A percentile compares a stretch with the other conserved stretches of the same genome.
Evolutionary conservation across 2,888 invertebrate species (phyloP).

Genomic region (Rhabditoides inermis): DNA sequence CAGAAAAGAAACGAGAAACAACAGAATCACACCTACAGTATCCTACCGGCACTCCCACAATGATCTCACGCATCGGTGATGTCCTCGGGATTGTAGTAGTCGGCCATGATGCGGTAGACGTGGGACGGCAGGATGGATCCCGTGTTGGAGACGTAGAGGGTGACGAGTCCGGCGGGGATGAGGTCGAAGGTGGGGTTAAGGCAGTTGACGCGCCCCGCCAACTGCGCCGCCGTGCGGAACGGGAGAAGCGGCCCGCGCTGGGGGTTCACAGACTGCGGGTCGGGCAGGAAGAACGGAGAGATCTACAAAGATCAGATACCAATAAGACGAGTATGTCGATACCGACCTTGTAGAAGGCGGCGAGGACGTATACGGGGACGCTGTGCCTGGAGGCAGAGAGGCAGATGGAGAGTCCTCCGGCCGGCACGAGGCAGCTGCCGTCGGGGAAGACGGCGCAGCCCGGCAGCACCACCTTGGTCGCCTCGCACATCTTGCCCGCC

Average conservation of each 20-base stretch:
- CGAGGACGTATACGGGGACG: slow-evolving; percentile 38
- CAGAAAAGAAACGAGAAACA: too few species aligned
- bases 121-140: slow-evolving; percentile 31
- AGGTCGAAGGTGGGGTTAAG: slow-evolving; percentile 35
- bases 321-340: neutral
- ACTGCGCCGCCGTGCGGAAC: slow-evolving; percentile 6
- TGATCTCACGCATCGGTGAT: too few species aligned
- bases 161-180: slow-evolving; percentile 30
- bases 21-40: too few species aligned
- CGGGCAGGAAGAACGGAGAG: slow-evolving; percentile 22
- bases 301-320: slow-evolving; percentile 5
- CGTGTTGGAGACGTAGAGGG: slow-evolving; percentile 35
- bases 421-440: slow-evolving; percentile 38
- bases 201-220: slow-evolving; percentile 18
- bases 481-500: slow-evolving; percentile 18
- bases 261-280: slow-evolving; percentile 15
- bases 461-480: slow-evolving; percentile 35
- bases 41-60: too few species aligned
- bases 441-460: slow-evolving; percentile 41
- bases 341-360: slow-evolving; percentile 41
- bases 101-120: too few species aligned
- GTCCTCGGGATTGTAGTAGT: too few species aligned
- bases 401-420: slow-evolving; percentile 38
- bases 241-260: slow-evolving; percentile 3
- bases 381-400: slow-evolving; percentile 37